Base-by-base conservation (phyloP, 2,113 vertebrate species). In the Diadophis punctatus region DNA sequence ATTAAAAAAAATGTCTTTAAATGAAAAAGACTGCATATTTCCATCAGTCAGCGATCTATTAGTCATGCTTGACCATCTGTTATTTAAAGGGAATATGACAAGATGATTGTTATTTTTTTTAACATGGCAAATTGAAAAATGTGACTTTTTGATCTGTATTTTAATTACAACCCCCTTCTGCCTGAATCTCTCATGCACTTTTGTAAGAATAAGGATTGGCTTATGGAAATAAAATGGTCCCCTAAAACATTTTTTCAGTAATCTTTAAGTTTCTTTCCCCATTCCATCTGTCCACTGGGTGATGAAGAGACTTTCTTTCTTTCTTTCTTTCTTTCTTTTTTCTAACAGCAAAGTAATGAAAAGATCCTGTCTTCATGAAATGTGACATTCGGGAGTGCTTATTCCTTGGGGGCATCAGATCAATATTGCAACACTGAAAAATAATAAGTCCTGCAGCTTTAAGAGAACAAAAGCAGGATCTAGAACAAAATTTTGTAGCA, bases 11-110 rank as follows among this genome's bases (percentile, higher is more conserved):
- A 96, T 95, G 95, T 94, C 90, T 86, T 48, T 87, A 92, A 91
- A 97, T 96, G 96, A 97, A 97, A 90, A 97, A 97, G 97, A 97
- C 95, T 97, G 95, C 96, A 97, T 96, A 97, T 97, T 97, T 97
- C 97, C 96, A 96, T 96, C 97, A 97, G 96, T 96, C 94, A 96
- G 94, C 96, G 95, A 97, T 97, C 97, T 92, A 97, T 98, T 97
- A 98, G 97, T 97, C 98, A 98, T 97, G 96, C 96, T 97, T 94
- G 94, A 95, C 98, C 98, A 98, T 98, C 98, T 98, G 98, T 96
- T 97, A 97, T 96, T 97, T 97, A 97, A 97, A 96, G 97, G 97
- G 98, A 97, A 95, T 96, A 97, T 97, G 97, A 98, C 97, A 97
- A 97, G 97, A 97, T 97, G 96, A 97, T 97, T 98, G 97, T 96